Percentiles rank a stretch among this genome's conserved stretches.
Evolutionary conservation across 2,797 vertebrate species (phyloP).

Genomic region (Rhinella marina): DNA sequence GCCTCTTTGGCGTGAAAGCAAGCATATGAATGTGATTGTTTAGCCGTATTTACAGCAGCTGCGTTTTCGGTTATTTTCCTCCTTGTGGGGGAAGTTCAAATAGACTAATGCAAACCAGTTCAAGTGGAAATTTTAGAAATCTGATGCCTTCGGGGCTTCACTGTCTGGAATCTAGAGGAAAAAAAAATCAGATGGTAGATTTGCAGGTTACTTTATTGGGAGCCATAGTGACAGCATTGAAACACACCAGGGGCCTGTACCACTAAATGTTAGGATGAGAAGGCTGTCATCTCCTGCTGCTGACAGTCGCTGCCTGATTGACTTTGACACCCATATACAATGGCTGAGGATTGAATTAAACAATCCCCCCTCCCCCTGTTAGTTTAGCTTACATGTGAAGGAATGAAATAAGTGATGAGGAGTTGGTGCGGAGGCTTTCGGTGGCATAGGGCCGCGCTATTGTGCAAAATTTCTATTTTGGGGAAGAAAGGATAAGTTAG

Average conservation of each 20-base stretch:
- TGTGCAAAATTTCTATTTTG: not conserved
- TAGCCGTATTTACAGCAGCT: constrained; percentile 31
- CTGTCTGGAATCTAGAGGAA: constrained; percentile 31
- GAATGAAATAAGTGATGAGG: constrained; percentile 23
- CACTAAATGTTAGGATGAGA: not conserved
- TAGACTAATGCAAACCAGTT: constrained; percentile 35
- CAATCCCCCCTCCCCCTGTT: not conserved
- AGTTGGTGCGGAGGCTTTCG: not conserved
- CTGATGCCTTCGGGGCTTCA: constrained; percentile 21
- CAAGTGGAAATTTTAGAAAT: constrained; percentile 32
- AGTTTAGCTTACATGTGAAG: constrained; percentile 37
- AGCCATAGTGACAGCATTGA: not conserved
- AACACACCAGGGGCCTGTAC: not conserved
- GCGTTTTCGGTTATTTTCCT: not conserved
- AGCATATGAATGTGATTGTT: not conserved
- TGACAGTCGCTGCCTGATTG: constrained; percentile 41
- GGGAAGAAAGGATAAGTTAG: constrained; percentile 8
- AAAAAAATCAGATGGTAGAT: not conserved
- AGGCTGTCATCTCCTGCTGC: constrained; percentile 15
- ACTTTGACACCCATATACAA: constrained; percentile 43
- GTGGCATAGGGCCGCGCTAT: not conserved
- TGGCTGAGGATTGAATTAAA: constrained; percentile 24
- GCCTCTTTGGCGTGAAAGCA: not conserved
- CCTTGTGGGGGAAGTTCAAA: constrained; percentile 12
- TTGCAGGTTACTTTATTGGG: not conserved